Base-by-base conservation (phyloP, 2,113 vertebrate species). In the Phalacrocorax aristotelis region DNA sequence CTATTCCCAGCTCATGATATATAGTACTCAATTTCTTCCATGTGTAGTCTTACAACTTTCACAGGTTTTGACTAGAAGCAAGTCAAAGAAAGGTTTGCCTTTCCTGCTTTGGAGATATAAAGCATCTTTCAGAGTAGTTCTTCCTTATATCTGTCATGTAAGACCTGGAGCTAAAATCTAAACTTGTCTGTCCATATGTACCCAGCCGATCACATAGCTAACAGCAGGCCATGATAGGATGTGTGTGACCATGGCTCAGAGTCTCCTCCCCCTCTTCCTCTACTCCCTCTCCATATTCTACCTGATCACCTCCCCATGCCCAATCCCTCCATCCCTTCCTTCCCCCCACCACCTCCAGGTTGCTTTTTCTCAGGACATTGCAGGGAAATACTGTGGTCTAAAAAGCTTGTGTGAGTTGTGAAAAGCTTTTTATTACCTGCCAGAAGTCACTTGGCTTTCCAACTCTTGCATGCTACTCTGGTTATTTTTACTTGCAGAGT, bases 401-500 rank as follows among this genome's bases (percentile, higher is more conserved):
- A 85, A 97, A 96, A 90, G 42, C 89, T 54, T 20, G 94, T 87
- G 68, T 68, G 87, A 74, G 78, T 52, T 92, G 89, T 97, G 97
- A 96, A 98, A 98, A 98, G 98, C 98, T 98, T 98, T 98, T 98
- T 97, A 98, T 99, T 99, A 98, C 98, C 98, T 98, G 98, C 98
- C 78, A 98, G 97, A 98, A 98, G 98, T 96, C 34, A 97, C 98
- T 99, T 97, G 96, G 98, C 98, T 98, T 98, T 98, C 98, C 98
- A 98, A 98, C 97, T 97, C 98, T 98, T 99, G 98, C 96, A 94
- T 92, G 96, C 97, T 98, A 96, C 96, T 94, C 83, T 82, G 97
- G 98, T 99, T 99, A 99, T 99, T 99, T 99, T 99, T 99, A 99
- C 99, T 98, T 98, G 98, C 89, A 97, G 98, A 93, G 94, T 98